Conservation (phyloP, 2,888 invertebrate genomes). For the Cylloceria caligata region DNA sequence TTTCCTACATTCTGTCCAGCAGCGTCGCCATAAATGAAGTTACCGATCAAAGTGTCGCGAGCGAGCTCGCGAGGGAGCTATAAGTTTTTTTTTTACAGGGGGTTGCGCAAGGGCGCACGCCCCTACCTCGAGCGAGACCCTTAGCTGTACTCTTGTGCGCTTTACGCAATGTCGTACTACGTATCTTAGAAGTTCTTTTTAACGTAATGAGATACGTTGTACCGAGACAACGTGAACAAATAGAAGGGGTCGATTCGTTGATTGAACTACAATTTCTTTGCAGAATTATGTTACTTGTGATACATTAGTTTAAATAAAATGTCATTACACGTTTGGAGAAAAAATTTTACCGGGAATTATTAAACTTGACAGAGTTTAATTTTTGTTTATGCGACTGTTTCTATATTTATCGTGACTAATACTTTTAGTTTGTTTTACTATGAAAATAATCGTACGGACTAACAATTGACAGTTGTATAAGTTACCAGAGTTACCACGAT, state of each 20-base stretch:
- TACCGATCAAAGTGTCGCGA: slow-evolving; percentile 81
- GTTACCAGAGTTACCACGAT: too few relatives aligned
- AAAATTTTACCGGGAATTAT: too few relatives aligned
- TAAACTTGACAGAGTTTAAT: too few relatives aligned
- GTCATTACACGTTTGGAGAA: too few relatives aligned
- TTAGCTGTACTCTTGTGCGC: not conserved
- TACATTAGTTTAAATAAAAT: not conserved
- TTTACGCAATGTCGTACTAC: not conserved
- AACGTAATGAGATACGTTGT: not conserved
- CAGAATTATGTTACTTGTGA: not conserved
- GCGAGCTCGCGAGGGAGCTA: slow-evolving; percentile 57
- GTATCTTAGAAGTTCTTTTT: not conserved
- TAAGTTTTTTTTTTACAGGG: slow-evolving; percentile 35
- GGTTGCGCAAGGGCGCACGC: not conserved
- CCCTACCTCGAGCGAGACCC: not conserved
- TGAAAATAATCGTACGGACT: too few relatives aligned
- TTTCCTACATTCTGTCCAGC: slow-evolving; percentile 81
- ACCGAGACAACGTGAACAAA: not conserved
- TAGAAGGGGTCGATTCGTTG: not conserved
- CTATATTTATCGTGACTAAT: too few relatives aligned
- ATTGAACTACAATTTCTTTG: not conserved
- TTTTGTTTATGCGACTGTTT: too few relatives aligned
- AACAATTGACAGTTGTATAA: too few relatives aligned
- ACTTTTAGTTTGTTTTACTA: too few relatives aligned
- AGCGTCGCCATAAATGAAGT: slow-evolving; percentile 81